Evolutionary conservation across 2,797 vertebrate species (phyloP).

Genomic region (Molossus molossus): DNA sequence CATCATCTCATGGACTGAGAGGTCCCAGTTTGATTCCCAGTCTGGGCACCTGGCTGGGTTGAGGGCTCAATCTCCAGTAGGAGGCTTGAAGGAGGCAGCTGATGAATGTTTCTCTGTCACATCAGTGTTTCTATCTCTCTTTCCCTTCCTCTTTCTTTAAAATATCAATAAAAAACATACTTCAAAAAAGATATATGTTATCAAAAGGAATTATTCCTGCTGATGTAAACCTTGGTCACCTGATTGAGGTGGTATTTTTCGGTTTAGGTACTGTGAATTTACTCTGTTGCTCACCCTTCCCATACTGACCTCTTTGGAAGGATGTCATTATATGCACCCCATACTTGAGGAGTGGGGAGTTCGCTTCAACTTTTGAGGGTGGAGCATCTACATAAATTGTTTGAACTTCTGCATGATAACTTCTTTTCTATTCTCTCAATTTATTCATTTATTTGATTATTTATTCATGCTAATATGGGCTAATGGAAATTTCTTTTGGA

Average conservation of each 20-base stretch:
- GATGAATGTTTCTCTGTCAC: too few species aligned
- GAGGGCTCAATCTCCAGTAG: too few species aligned
- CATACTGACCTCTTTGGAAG: background rate
- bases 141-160: too few species aligned
- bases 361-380: background rate
- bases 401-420: background rate
- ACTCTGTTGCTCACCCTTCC: background rate
- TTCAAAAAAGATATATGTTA: background rate
- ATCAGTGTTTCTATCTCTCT: too few species aligned
- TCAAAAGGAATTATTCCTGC: background rate
- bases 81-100: too few species aligned
- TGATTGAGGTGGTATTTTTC: background rate
- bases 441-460: conserved; percentile 9
- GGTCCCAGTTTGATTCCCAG: too few species aligned
- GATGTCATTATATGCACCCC: background rate
- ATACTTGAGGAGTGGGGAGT: background rate
- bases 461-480: background rate
- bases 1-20: too few species aligned
- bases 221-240: background rate
- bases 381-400: background rate
- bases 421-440: background rate
- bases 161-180: too few species aligned
- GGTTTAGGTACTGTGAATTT: background rate
- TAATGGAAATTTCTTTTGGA: background rate
- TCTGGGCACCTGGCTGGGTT: too few species aligned